Conservation (phyloP, 92 coral and sea anemone species). For the Blastomussa wellsi region DNA sequence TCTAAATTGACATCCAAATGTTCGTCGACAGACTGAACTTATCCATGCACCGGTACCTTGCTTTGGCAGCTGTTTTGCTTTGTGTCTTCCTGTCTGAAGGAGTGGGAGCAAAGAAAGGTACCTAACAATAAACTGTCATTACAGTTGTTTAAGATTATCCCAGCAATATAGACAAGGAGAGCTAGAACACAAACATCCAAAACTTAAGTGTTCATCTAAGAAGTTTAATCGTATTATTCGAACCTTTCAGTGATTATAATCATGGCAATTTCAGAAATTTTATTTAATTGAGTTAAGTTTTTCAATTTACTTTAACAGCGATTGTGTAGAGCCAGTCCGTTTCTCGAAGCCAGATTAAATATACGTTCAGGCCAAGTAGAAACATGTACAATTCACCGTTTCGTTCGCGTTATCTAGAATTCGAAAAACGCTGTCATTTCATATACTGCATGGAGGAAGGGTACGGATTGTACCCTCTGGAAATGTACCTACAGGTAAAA, state of each 20-base stretch:
- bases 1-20: neutral
- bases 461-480: too few relatives aligned
- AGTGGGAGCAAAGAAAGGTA: slow-evolving; percentile 36
- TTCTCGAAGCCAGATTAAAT: neutral
- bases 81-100: neutral
- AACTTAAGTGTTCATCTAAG: neutral
- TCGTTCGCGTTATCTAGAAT: neutral
- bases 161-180: neutral
- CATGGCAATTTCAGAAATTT: neutral
- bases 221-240: too few relatives aligned
- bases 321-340: neutral
- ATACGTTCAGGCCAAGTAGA: neutral
- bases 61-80: neutral
- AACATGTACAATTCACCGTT: neutral
- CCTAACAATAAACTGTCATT: neutral
- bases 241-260: too few relatives aligned
- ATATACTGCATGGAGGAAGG: neutral
- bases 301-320: too few relatives aligned
- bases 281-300: too few relatives aligned
- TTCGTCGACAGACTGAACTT: neutral
- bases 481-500: neutral
- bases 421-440: neutral
- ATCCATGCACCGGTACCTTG: slow-evolving; percentile 12
- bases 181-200: neutral
- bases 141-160: too few relatives aligned